Base-by-base conservation (phyloP, 2,113 vertebrate species). In the Carassius auratus region DNA sequence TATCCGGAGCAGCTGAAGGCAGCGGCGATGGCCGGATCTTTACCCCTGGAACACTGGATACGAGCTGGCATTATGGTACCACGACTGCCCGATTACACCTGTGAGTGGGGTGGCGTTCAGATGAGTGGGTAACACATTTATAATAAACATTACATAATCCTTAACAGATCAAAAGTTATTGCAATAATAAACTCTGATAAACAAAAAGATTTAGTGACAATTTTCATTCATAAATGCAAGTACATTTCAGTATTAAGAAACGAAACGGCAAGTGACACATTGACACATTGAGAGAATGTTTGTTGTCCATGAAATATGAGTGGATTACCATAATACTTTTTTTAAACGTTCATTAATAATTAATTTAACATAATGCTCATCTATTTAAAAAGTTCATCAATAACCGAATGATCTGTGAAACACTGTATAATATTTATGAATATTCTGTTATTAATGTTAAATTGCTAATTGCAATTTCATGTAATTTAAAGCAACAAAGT, bases 1-100 rank as follows among this genome's bases (percentile, higher is more conserved):
- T 95, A 95, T 83, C 91, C 94, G 0, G 96, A 97, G 83, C 95
- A 96, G 90, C 90, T 96, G 86, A 97, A 97, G 86, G 94, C 93
- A 26, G 94, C 93, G 3, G 94, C 95, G 6, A 92, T 94, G 89
- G 92, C 94, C 3, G 93, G 94, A 0, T 92, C 93, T 69, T 80
- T 95, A 80, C 94, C 95, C 4, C 90, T 95, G 89, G 95, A 96
- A 87, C 94, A 95, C 87, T 96, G 95, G 95, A 95, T 96, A 87
- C 93, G 95, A 2, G 95, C 95, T 0, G 95, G 95, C 23, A 94
- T 96, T 87, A 94, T 96, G 92, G 91, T 96, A 86, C 95, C 95
- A 1, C 86, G 95, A 45, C 90, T 94, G 57, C 93, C 93, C 1
- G 95, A 96, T 87, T 95, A 95, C 88, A 91, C 81, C 86, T 88